These are phyloP conservation scores for Catocala sponsa DNA, from an alignment of 2,888 invertebrate species.

Conservation along the genomic window DNA sequence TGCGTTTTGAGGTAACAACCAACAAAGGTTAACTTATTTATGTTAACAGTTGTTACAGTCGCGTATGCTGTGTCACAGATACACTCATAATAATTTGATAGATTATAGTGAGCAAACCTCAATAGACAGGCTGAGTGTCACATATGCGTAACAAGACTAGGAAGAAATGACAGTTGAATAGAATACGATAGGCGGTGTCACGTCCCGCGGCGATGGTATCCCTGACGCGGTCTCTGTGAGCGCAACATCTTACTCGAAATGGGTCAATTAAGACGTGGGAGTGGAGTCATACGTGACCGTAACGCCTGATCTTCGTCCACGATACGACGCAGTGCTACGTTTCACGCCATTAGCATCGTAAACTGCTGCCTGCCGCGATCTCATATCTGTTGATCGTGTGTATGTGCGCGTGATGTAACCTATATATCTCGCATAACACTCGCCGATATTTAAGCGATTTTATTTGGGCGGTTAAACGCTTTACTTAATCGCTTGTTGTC, in stretches of 20 bases:
- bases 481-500: conserved; percentile 41
- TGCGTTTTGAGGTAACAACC: too few relatives aligned
- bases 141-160: conserved; percentile 46
- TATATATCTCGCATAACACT: conserved; percentile 20
- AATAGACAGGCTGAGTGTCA: conserved; percentile 53
- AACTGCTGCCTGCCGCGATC: conserved; percentile 64
- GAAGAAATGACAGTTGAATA: conserved; percentile 54
- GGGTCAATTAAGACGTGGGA: conserved; percentile 88
- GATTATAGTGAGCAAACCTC: conserved; percentile 18
- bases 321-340: conserved; percentile 76
- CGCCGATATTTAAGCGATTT: conserved; percentile 33
- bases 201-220: conserved; percentile 85
- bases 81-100: conserved; percentile 29
- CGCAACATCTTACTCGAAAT: conserved; percentile 84
- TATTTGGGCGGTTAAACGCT: conserved; percentile 31
- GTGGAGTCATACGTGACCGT: conserved; percentile 84
- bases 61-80: not conserved
- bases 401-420: conserved; percentile 27
- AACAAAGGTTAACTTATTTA: too few relatives aligned
- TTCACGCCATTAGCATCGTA: conserved; percentile 79
- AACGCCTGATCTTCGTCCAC: conserved; percentile 74
- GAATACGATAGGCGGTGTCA: conserved; percentile 68
- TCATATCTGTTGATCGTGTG: conserved; percentile 51
- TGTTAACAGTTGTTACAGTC: too few relatives aligned
- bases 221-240: conserved; percentile 74